Evolutionary conservation across 2,888 invertebrate species (phyloP).

Genomic region (Amphipoea oculea): DNA sequence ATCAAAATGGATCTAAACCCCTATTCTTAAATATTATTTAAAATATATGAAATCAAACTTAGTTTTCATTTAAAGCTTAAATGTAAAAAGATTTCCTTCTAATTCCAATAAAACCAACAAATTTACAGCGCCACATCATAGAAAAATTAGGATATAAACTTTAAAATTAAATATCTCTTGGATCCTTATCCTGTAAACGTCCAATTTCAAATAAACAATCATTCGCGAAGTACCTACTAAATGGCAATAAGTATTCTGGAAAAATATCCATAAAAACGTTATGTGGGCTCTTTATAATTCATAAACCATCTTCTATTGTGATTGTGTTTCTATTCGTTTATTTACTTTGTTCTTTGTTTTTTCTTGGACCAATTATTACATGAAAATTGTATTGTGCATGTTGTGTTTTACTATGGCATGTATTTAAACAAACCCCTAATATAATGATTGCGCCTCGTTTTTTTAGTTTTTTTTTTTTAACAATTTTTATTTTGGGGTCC

Average conservation of each 20-base stretch:
- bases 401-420: not conserved
- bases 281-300: constrained; percentile 9
- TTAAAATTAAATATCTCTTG: too few relatives aligned
- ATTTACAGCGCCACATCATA: too few relatives aligned
- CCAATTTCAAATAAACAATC: not conserved
- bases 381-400: not conserved
- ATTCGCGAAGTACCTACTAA: not conserved
- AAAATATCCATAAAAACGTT: constrained; percentile 1
- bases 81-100: too few relatives aligned
- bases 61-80: too few relatives aligned
- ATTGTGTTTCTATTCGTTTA: constrained; percentile 12
- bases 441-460: not conserved
- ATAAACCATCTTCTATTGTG: constrained; percentile 23
- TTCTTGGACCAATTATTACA: not conserved
- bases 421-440: not conserved
- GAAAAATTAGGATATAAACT: too few relatives aligned
- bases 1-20: too few relatives aligned
- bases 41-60: too few relatives aligned
- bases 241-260: not conserved
- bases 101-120: too few relatives aligned
- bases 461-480: not conserved
- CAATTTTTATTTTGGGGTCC: not conserved
- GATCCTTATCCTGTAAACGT: too few relatives aligned
- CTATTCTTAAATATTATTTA: too few relatives aligned
- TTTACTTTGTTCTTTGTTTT: constrained; percentile 13